Percentiles rank a stretch among this genome's conserved stretches.
These are phyloP conservation scores for Oedothorax gibbosus DNA, from an alignment of 1,140 invertebrate species.

Conservation along the genomic window DNA sequence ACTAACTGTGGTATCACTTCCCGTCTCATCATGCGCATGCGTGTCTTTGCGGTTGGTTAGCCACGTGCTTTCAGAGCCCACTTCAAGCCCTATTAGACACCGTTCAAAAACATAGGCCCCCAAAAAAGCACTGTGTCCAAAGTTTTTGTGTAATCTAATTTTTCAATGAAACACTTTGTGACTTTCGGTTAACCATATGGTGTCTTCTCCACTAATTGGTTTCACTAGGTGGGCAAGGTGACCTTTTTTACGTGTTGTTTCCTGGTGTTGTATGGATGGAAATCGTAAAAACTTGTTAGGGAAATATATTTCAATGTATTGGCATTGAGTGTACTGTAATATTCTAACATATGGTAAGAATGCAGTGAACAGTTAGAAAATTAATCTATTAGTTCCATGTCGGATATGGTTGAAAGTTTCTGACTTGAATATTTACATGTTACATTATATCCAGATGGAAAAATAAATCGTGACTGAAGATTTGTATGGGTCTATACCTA, in stretches of 20 bases:
- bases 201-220: background rate
- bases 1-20: background rate
- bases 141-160: slow-evolving; percentile 35
- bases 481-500: too few species aligned
- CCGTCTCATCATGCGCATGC: slow-evolving; percentile 38
- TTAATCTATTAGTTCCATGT: too few species aligned
- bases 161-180: slow-evolving; percentile 40
- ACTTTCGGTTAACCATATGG: slow-evolving; percentile 50
- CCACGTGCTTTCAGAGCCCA: background rate
- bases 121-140: background rate
- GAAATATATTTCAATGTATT: too few species aligned
- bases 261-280: too few species aligned
- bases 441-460: too few species aligned
- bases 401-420: too few species aligned
- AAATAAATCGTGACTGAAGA: too few species aligned
- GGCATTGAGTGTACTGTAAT: too few species aligned
- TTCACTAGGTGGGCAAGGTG: background rate
- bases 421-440: too few species aligned
- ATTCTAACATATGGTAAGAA: too few species aligned
- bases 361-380: too few species aligned
- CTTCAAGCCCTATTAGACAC: slow-evolving; percentile 56
- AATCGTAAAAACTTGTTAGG: too few species aligned
- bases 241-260: background rate
- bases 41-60: slow-evolving; percentile 39
- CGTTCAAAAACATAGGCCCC: slow-evolving; percentile 5